Conservation (phyloP, 1,140 invertebrate genomes). For the Tribolium castaneum region DNA sequence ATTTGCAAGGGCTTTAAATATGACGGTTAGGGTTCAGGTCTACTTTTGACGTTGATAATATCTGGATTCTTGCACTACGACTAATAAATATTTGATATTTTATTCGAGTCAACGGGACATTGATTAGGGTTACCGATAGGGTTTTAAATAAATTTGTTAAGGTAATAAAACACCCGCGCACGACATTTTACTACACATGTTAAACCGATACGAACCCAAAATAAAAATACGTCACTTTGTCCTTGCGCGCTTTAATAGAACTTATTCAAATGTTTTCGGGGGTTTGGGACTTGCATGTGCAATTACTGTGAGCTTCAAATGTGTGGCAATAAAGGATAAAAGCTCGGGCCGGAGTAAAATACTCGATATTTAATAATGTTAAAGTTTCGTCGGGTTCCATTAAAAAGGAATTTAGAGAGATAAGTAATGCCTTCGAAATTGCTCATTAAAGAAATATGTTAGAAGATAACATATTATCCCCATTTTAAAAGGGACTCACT, state of each 20-base stretch:
- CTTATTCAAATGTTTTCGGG: not conserved
- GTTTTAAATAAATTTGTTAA: conserved; percentile 27
- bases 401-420: conserved; percentile 31
- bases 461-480: conserved; percentile 18
- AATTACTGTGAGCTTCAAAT: not conserved
- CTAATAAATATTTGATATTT: conserved; percentile 35
- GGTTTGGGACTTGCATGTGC: not conserved
- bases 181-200: not conserved
- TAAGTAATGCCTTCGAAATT: conserved; percentile 29
- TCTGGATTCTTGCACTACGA: conserved; percentile 18
- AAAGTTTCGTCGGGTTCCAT: conserved; percentile 6
- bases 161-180: conserved; percentile 14
- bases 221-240: not conserved
- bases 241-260: not conserved
- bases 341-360: not conserved
- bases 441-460: conserved; percentile 34
- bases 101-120: conserved; percentile 12
- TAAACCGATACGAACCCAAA: not conserved
- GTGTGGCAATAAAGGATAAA: conserved; percentile 4
- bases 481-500: not conserved
- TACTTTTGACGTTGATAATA: conserved; percentile 28
- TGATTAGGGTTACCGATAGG: conserved; percentile 22
- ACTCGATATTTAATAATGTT: conserved; percentile 14
- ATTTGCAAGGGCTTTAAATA: conserved; percentile 31
- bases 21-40: conserved; percentile 13